Conservation (phyloP, 1,140 invertebrate genomes). For the Uloborus diversus region DNA sequence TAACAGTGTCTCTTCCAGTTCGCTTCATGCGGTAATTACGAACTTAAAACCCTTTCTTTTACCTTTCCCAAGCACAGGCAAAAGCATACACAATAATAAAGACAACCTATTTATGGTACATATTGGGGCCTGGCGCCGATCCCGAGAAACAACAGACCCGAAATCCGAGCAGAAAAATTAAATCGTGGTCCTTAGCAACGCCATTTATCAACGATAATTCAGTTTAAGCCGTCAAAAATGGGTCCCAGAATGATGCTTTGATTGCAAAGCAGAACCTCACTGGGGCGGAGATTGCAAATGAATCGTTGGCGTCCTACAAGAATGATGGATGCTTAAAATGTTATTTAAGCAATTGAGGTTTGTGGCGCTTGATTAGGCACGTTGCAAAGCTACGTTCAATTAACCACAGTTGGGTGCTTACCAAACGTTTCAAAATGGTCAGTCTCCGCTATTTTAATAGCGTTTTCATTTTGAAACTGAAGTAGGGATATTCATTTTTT, state of each 20-base stretch:
- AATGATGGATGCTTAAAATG: conserved; percentile 32
- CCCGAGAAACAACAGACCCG: neutral
- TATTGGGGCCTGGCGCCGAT: neutral
- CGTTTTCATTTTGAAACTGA: too few relatives aligned
- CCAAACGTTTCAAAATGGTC: too few relatives aligned
- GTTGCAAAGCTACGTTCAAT: too few relatives aligned
- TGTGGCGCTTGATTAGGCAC: neutral
- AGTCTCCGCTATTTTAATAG: too few relatives aligned
- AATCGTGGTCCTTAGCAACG: conserved; percentile 7
- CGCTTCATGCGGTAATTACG: too few relatives aligned
- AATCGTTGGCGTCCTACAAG: conserved; percentile 25
- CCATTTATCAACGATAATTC: conserved; percentile 37
- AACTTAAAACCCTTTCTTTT: too few relatives aligned
- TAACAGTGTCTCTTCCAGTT: too few relatives aligned
- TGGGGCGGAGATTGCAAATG: conserved; percentile 25
- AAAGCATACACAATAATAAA: too few relatives aligned
- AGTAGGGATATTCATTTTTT: too few relatives aligned
- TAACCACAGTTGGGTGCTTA: too few relatives aligned
- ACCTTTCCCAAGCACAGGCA: too few relatives aligned
- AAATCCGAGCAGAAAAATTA: conserved; percentile 14
- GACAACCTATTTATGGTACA: too few relatives aligned
- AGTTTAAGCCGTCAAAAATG: conserved; percentile 39
- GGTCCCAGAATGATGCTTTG: conserved; percentile 16
- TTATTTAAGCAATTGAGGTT: conserved; percentile 37
- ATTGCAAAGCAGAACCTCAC: conserved; percentile 18